Base-by-base conservation (phyloP, 2,888 invertebrate species). In the Mythimna impura region DNA sequence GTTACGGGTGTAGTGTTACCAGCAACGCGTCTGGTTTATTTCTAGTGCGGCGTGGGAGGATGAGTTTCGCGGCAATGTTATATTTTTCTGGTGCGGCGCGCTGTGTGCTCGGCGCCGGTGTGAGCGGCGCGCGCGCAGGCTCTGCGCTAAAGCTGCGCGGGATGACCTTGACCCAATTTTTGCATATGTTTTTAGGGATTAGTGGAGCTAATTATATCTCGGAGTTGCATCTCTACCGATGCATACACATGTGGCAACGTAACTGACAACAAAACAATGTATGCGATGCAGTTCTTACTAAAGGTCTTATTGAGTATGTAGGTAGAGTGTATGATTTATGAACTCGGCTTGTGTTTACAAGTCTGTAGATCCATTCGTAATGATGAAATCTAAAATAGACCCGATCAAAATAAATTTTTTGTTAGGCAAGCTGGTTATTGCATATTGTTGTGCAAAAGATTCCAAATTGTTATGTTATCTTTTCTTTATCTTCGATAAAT, bases 1-100 rank as follows among this genome's bases (percentile, higher is more conserved):
- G 90, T 91, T 92, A 91, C 90, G 91, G 95, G 95, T 95, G 93
- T 95, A 93, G 91, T 93, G 93, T 95, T 95, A 94, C 95, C 91
- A 89, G 89, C 88, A 89, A 86, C 89, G 91, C 93, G 94, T 94
- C 93, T 91, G 93, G 94, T 94, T 94, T 96, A 95, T 96, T 94
- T 94, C 89, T 89, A 93, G 93, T 89, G 84, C 77, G 66, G 94
- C 93, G 95, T 94, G 93, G 94, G 95, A 87, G 93, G 88, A 86
- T 83, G 87, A 84, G 87, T 81, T 87, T 84, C 80, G 88, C 88
- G 86, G 85, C 86, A 85, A 89, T 88, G 84, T 90, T 88, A 87
- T 91, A 89, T 90, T 90, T 87, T 91, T 88, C 88, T 85, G 86
- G 83, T 80, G 68, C 82, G 74, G 69, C 80, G 83, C 81, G 73